Evolutionary conservation across 2,797 vertebrate species (phyloP).

Genomic region (Scolopax rusticola): DNA sequence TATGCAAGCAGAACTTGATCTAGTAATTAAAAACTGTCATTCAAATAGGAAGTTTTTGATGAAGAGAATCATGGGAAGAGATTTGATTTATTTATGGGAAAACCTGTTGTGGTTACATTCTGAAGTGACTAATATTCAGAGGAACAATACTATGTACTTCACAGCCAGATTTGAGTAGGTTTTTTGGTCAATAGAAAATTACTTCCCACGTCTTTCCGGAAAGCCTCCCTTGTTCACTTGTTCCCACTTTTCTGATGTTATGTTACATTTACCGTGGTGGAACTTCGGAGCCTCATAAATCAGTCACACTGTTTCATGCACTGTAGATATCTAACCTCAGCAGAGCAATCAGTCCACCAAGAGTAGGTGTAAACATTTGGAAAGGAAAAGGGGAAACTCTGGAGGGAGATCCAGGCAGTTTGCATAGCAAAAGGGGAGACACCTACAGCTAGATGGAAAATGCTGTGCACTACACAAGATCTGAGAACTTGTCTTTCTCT

Average conservation of each 20-base stretch:
- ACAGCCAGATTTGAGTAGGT: conserved; percentile 17
- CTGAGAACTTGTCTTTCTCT: neutral
- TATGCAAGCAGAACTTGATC: conserved; percentile 52
- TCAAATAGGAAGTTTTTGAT: conserved; percentile 59
- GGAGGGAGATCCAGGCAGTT: neutral
- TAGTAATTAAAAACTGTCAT: conserved; percentile 67
- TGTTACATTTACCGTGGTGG: neutral
- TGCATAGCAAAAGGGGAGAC: neutral
- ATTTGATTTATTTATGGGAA: conserved; percentile 63
- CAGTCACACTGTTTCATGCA: neutral
- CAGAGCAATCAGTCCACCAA: neutral
- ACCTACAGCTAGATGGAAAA: neutral
- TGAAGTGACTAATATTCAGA: conserved; percentile 37
- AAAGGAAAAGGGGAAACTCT: neutral
- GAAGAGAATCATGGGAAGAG: conserved; percentile 56
- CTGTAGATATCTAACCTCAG: neutral
- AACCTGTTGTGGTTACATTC: conserved; percentile 57
- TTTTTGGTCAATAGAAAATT: conserved; percentile 25
- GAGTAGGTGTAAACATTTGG: neutral
- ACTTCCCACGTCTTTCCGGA: neutral
- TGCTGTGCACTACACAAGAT: rapidly evolving
- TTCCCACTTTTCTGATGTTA: neutral
- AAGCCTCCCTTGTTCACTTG: neutral
- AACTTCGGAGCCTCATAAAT: neutral
- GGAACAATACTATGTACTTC: conserved; percentile 23